A percentile compares a stretch with the other conserved stretches of the same genome.
Evolutionary conservation across 2,113 vertebrate species (phyloP).

Genomic region (Cyphomyrus plagiostoma): DNA sequence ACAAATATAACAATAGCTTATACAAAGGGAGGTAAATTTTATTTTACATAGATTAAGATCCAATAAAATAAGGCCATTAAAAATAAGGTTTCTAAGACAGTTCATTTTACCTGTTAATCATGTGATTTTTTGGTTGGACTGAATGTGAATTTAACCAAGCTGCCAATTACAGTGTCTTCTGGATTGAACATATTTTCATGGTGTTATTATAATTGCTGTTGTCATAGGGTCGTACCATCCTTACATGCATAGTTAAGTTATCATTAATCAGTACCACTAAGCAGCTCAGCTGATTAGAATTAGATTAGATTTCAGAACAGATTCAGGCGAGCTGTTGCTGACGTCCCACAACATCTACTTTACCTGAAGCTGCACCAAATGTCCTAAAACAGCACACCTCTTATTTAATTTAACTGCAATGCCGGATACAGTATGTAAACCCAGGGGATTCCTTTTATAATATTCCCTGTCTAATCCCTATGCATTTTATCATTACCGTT

Average conservation of each 20-base stretch:
- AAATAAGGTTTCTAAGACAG: neutral
- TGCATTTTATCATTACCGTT: constrained; percentile 31
- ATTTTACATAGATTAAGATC: neutral
- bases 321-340: neutral
- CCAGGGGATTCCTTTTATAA: constrained; percentile 32
- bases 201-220: neutral
- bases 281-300: neutral
- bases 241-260: neutral
- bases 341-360: neutral
- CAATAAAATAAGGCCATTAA: neutral
- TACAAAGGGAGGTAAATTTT: neutral
- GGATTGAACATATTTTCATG: neutral
- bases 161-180: neutral
- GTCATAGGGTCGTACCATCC: neutral
- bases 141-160: neutral
- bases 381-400: constrained; percentile 2
- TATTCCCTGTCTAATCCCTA: constrained; percentile 44
- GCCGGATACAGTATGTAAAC: constrained; percentile 34
- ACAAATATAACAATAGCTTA: neutral
- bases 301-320: neutral
- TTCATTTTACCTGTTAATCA: neutral
- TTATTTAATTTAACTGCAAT: constrained; percentile 48
- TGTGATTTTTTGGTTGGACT: neutral
- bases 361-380: neutral
- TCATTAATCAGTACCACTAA: neutral